Percentiles rank a stretch among this genome's conserved stretches.
Conservation (phyloP, 2,113 vertebrate genomes). For the Origma solitaria region DNA sequence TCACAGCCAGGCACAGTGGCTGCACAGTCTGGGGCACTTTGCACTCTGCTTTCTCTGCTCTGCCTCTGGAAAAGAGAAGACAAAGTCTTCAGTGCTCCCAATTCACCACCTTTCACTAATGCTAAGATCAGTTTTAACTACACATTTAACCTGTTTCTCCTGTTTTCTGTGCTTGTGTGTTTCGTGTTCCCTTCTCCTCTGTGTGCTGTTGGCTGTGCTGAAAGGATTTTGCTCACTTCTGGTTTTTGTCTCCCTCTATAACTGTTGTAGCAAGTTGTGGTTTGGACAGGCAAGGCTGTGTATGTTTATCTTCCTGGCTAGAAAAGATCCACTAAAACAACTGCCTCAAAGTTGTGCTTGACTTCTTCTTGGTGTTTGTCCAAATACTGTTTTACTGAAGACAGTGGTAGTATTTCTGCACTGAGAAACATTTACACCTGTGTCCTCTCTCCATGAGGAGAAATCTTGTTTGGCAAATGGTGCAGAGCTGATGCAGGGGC, state of each 20-base stretch:
- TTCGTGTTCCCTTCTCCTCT: neutral
- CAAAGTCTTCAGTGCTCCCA: neutral
- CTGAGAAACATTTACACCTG: neutral
- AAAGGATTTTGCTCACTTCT: neutral
- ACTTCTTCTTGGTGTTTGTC: neutral
- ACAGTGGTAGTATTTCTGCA: neutral
- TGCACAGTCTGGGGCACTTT: neutral
- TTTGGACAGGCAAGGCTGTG: neutral
- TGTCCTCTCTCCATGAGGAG: neutral
- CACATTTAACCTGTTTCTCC: neutral
- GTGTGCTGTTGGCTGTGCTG: neutral
- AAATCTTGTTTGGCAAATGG: neutral
- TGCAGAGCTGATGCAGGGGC: neutral
- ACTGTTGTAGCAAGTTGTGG: neutral
- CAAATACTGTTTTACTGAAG: neutral
- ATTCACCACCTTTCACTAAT: neutral
- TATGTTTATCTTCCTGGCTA: neutral
- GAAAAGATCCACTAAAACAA: neutral
- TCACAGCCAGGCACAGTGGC: neutral
- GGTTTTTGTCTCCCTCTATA: neutral
- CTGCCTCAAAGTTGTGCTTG: neutral
- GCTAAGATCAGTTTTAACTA: neutral
- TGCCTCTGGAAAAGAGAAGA: neutral
- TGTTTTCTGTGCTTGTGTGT: neutral
- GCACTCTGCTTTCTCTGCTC: neutral